These are phyloP conservation scores for Stegostoma tigrinum DNA, from an alignment of 2,113 vertebrate species.

Conservation along the genomic window DNA sequence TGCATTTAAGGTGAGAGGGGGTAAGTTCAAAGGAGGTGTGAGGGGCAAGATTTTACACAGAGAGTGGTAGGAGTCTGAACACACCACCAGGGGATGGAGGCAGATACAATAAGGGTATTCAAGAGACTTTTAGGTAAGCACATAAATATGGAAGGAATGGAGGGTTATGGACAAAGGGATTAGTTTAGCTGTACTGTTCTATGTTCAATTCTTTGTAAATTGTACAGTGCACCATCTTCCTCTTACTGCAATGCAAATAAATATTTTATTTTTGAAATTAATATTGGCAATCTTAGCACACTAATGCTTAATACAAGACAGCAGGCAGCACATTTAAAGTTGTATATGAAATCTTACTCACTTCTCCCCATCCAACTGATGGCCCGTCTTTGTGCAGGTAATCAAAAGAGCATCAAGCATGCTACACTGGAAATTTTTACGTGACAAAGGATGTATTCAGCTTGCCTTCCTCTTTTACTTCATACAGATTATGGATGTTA, in stretches of 20 bases:
- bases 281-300: background rate
- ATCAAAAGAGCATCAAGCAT: background rate
- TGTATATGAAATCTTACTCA: background rate
- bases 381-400: background rate
- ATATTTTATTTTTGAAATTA: background rate
- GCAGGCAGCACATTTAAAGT: background rate
- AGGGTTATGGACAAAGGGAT: no score
- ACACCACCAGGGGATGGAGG: no score
- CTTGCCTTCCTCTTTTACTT: background rate
- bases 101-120: no score
- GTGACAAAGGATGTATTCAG: background rate
- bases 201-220: background rate
- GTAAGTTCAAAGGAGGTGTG: no score
- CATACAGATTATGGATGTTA: background rate
- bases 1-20: no score
- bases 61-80: no score
- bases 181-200: no score
- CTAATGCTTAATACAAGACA: background rate
- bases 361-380: background rate
- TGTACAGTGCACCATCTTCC: background rate
- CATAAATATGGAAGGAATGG: no score
- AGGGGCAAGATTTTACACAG: no score
- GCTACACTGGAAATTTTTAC: background rate
- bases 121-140: no score
- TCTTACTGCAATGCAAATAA: background rate